phyloP scores from a whole-genome alignment of 2,113 vertebrate genomes.

The Sinocyclocheilus rhinocerous region DNA sequence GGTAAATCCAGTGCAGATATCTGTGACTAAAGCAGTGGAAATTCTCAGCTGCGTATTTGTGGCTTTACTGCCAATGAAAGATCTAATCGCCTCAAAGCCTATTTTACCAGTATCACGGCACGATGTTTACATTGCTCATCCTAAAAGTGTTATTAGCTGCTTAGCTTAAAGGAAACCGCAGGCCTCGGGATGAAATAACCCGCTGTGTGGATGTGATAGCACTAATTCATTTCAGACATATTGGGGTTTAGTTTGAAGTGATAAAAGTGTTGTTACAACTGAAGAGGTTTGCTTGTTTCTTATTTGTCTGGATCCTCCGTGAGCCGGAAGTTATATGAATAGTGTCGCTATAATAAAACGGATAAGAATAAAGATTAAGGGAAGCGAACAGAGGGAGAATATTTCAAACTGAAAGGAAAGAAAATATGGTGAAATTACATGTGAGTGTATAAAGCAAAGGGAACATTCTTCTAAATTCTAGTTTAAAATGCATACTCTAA shows the following conservation, averaged over 20 bases:
- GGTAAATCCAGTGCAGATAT: conserved; percentile 43
- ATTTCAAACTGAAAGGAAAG: not conserved
- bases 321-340: conserved; percentile 11
- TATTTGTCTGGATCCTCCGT: conserved; percentile 25
- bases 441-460: not conserved
- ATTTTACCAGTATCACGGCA: conserved; percentile 51
- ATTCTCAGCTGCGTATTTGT: conserved; percentile 32
- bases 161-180: conserved; percentile 46
- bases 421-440: not conserved
- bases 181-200: conserved; percentile 47
- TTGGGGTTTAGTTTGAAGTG: conserved; percentile 48
- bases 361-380: not conserved
- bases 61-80: conserved; percentile 49
- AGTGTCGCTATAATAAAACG: conserved; percentile 51
- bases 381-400: not conserved
- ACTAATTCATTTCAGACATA: conserved; percentile 52
- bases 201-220: conserved; percentile 48
- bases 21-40: conserved; percentile 39
- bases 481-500: not conserved
- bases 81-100: conserved; percentile 59
- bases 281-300: conserved; percentile 35
- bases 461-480: not conserved
- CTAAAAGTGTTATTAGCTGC: conserved; percentile 56
- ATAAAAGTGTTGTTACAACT: conserved; percentile 37
- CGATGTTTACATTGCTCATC: conserved; percentile 52